Evolutionary conservation across 2,113 vertebrate species (phyloP).

Genomic region (Herpailurus yagouaroundi): DNA sequence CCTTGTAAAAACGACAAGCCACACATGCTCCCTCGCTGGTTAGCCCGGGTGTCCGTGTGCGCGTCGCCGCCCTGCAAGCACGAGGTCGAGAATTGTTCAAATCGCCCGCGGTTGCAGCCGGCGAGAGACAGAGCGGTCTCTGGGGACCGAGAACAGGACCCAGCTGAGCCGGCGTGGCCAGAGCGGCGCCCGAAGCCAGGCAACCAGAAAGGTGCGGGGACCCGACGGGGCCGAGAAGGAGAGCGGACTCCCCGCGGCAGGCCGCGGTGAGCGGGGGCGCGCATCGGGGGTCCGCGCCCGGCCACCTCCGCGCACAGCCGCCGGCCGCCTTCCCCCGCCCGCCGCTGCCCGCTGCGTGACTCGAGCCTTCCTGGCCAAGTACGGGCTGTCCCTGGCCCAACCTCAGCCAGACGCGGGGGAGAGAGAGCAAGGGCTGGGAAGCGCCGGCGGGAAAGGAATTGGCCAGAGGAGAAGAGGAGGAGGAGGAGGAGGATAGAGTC

Average conservation of each 20-base stretch:
- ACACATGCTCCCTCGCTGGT: not conserved
- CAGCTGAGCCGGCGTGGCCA: not conserved
- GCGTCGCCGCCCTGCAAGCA: not conserved
- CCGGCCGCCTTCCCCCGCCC: not conserved
- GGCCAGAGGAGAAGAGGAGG: not conserved
- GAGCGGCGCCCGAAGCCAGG: not conserved
- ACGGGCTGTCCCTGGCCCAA: slow-evolving; percentile 54
- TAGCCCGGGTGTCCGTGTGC: not conserved
- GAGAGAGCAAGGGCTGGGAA: slow-evolving; percentile 15
- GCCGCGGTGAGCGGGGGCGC: not conserved
- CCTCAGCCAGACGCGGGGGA: slow-evolving; percentile 60
- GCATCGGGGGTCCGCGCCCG: not conserved
- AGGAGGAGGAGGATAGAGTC: not conserved
- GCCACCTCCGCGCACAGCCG: not conserved
- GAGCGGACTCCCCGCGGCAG: not conserved
- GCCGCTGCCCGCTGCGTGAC: not conserved
- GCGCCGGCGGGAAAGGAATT: not conserved
- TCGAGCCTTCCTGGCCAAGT: not conserved
- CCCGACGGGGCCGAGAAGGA: not conserved
- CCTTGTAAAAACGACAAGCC: not conserved
- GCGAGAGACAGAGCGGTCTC: not conserved
- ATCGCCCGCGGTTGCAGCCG: slow-evolving; percentile 25
- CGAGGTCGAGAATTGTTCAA: not conserved
- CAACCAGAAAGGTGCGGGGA: not conserved
- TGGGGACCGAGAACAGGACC: not conserved